Base-by-base conservation (phyloP, 30 jellyfish, hydroid and myxozoan species). In the Hydractinia symbiolongicarpus region DNA sequence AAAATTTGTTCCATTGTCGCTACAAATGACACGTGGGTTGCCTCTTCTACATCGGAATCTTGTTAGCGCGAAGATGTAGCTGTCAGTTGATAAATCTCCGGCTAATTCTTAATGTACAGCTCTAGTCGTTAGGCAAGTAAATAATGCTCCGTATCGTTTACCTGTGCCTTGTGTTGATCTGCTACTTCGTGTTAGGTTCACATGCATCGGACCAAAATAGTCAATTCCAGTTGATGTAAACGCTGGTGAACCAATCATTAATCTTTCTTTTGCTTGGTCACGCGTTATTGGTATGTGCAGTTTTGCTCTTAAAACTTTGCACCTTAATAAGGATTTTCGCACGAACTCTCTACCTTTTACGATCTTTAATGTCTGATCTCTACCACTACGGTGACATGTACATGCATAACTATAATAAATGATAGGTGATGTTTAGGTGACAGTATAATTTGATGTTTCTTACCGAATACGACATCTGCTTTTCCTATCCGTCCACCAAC, bases 381-480 rank as follows among this genome's bases (percentile, higher is more conserved):
- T 10, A 4, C 86, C 79, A 8, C 49, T 61, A 58, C 21, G 86
- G 49, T 30, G 21, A 9, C 62, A 52, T 78, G 86, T 6, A 1
- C 9, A 20, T 20, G 64, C 40, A 40, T 61, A 4, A 9, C 52
- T 19, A 78, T 9, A 44, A 78, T 8, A n/a, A 10, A 16, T 21
- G 79, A 16, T 52, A 57, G 30, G 14, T 78, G 66, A 58, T 78
- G 81, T 16, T 62, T 57, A 7, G 61, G 15, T 55, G 79, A 71
- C 5, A 78, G 16, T 5, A 78, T 61, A 9, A 58, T 60, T 21
- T 78, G 86, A 21, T 78, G 86, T n/a, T 61, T 78, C 8, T 55
- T 55, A 11, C 55, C 16, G 81, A 13, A 78, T 56, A 6, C 9
- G 5, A 78, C 17, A 5, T 54, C 61, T 55, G 66, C 81, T 19